Conservation (phyloP, 2,888 invertebrate genomes). For the Lepetodrilus schrolli region DNA sequence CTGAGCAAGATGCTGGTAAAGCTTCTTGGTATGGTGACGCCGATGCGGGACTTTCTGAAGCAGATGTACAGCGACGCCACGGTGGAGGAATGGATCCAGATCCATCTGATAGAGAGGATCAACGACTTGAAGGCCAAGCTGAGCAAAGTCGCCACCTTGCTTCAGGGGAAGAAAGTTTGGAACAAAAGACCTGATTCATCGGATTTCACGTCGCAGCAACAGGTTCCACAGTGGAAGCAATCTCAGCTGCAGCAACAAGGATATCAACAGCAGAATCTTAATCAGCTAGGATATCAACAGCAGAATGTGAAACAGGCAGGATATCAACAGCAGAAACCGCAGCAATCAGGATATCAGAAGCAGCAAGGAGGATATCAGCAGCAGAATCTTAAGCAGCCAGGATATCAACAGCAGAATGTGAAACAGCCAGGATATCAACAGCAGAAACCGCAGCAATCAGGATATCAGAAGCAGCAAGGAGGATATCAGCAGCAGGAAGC, state of each 20-base stretch:
- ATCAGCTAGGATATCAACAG: neutral
- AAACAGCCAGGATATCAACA: neutral
- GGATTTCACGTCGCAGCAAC: neutral
- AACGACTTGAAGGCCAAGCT: conserved; percentile 19
- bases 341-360: neutral
- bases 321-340: neutral
- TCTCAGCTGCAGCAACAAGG: neutral
- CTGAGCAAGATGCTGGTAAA: conserved; percentile 17
- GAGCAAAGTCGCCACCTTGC: conserved; percentile 32
- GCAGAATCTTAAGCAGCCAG: neutral
- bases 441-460: neutral
- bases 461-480: neutral
- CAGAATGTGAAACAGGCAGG: neutral
- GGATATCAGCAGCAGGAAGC: neutral
- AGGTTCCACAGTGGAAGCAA: neutral
- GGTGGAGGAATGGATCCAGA: conserved; percentile 48
- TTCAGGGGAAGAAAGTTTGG: conserved; percentile 31
- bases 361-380: neutral
- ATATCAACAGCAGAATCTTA: neutral
- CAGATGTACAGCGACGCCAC: conserved; percentile 41
- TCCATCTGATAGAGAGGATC: conserved; percentile 37
- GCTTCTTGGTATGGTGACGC: conserved; percentile 2
- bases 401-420: neutral
- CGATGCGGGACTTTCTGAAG: conserved; percentile 33
- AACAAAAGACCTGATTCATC: conserved; percentile 31